Conservation (phyloP, 2,113 vertebrate species). For the Acanthochromis polyacanthus region DNA sequence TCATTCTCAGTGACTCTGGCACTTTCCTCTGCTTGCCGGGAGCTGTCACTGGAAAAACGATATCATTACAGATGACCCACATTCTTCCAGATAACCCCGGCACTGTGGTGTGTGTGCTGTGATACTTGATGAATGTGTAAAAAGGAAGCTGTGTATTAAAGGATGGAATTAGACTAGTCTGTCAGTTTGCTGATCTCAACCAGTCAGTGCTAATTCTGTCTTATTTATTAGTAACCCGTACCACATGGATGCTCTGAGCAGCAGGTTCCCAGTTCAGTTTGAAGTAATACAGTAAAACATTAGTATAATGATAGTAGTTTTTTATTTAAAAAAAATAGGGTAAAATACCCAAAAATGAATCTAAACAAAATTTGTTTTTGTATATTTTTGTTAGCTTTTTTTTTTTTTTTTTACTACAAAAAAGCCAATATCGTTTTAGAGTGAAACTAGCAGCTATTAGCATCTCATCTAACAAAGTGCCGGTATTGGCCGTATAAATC, state of each 20-base stretch:
- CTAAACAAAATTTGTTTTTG: too few species aligned
- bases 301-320: too few species aligned
- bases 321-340: too few species aligned
- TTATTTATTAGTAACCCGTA: too few species aligned
- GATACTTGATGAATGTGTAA: background rate
- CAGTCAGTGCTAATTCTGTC: too few species aligned
- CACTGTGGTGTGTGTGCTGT: background rate
- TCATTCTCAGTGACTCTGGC: constrained; percentile 35
- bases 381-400: too few species aligned
- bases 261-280: too few species aligned
- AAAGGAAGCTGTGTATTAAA: background rate
- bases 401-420: too few species aligned
- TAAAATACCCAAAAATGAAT: too few species aligned
- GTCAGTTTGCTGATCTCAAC: background rate
- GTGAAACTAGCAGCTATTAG: constrained; percentile 5
- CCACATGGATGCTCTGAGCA: too few species aligned
- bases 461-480: background rate
- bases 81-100: constrained; percentile 43
- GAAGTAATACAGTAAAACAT: too few species aligned
- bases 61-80: constrained; percentile 59
- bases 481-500: background rate
- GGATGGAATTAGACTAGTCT: too few species aligned
- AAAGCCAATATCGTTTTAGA: background rate
- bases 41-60: constrained; percentile 34
- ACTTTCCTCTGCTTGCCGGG: constrained; percentile 34